phyloP scores from a whole-genome alignment of 2,888 invertebrate genomes.

The Adela reaumurella region DNA sequence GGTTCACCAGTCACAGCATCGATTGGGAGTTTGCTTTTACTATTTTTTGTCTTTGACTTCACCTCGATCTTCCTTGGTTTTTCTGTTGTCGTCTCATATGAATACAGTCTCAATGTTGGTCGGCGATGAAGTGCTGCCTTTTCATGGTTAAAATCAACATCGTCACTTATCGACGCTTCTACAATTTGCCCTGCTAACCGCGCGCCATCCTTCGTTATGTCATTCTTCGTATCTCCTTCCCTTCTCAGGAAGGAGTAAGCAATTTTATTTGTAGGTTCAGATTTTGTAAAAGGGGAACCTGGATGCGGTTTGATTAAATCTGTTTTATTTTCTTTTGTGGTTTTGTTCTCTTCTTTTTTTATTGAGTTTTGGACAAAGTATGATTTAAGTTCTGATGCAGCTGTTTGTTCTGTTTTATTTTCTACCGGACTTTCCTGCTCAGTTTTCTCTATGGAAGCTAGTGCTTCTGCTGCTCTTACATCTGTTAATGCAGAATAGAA shows the following conservation, averaged over 20 bases:
- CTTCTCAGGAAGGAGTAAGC: conserved; percentile 35
- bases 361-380: conserved; percentile 26
- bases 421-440: conserved; percentile 34
- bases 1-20: conserved; percentile 46
- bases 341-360: conserved; percentile 22
- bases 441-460: conserved; percentile 57
- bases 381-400: conserved; percentile 23
- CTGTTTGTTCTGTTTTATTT: conserved; percentile 16
- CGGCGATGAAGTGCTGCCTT: conserved; percentile 27
- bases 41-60: conserved; percentile 33
- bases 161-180: conserved; percentile 40
- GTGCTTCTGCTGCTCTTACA: conserved; percentile 58
- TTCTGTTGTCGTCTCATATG: background rate
- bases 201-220: conserved; percentile 29
- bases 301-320: conserved; percentile 28
- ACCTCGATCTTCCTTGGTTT: conserved; percentile 17
- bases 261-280: conserved; percentile 30
- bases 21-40: conserved; percentile 41
- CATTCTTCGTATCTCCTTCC: conserved; percentile 25
- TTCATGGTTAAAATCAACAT: conserved; percentile 37
- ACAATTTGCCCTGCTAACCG: conserved; percentile 43
- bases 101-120: conserved; percentile 27
- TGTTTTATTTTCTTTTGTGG: too few relatives aligned
- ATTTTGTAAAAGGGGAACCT: conserved; percentile 34
- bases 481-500: conserved; percentile 61